Evolutionary conservation across 2,888 invertebrate genomes (phyloP), one percentile per base, ranked within the genome.

Genomic region (Cephus pulcher): DNA sequence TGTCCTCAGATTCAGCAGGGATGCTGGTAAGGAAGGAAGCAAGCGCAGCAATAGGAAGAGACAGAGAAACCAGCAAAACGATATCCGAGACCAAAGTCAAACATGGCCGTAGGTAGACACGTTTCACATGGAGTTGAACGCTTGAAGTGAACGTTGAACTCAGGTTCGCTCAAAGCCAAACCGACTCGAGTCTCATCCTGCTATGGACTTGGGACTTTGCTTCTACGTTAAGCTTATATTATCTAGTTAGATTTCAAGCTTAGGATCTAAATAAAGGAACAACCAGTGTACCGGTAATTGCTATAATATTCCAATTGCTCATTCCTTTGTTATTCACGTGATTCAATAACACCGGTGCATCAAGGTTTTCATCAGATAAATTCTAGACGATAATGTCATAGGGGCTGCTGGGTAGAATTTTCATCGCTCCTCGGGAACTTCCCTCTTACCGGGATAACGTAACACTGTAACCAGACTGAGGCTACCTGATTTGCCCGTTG

Each of bases 61-160:
- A 79, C 80, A 75, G 79, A 82, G 79, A 77, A 80, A 81, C 83
- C 71, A 34, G 78, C 74, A 80, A 79, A 87, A 86, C 87, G 86
- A 86, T 86, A 88, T 87, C 83, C 87, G 86, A 88, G 87, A 86
- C 86, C 83, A 84, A 88, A 88, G 84, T 88, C 88, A 88, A 88
- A 88, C 88, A 88, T 87, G 87, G 86, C 83, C 82, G 85, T 83
- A 86, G 76, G 81, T 79, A 74, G 77, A 34, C 75, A 77, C 76
- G 33, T 37, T 32, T 34, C n/a, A 23, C 34, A 34, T 33, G 30
- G 71, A 71, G 71, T 32, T 71, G 34, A 34, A 71, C 30, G 71
- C 33, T 15, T 32, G 71, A 23, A 30, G 33, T 33, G 33, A 32
- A 34, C 33, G 74, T 69, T 75, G 75, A 73, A 76, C 77, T 77